Base-by-base conservation (phyloP, 2,888 invertebrate species). In the Macroteleia sp. region DNA sequence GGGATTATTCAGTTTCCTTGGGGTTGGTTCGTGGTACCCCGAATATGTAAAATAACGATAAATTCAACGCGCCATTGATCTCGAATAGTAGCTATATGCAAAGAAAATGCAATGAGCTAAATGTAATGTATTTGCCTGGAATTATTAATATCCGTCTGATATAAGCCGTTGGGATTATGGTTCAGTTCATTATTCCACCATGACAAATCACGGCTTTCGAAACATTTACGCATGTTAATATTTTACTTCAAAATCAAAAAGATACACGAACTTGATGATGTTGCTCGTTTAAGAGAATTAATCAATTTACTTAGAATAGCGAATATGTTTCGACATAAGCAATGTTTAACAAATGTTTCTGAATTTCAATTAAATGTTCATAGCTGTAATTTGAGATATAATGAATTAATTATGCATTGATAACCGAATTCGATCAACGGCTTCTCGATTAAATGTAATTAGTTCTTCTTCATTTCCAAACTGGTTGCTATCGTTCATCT, bases 111-210 rank as follows among this genome's bases (percentile, higher is more conserved):
- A 56, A 62, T 39, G 71, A 62, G 62, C 62, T 19, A 62, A 73
- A 73, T 62, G 17, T 39, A 32, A 32, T 16, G 46, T 50, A 57
- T 66, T 74, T 57, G 39, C 59, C 46, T 50, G 57, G 64, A 74
- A 74, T 70, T 61, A 70, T 70, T 61, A 70, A 70, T 70, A 61
- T 32, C 52, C 41, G 8, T n/a, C 17, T 44, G 52, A 61, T 44
- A 41, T 52, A 69, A 59, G 50, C 69, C 48, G 16, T 5, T 14
- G 50, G 59, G 57, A 50, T 69, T 69, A 50, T 14, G 16, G 17
- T 69, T 59, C 42, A 32, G 41, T 41, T 59, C 50, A 59, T 69
- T 69, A 69, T 50, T 48, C 36, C 39, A 48, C 42, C 41, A 17
- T 30, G 56, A 67, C 57, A 39, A 67, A 46, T 57, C 48, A 67